phyloP scores from a whole-genome alignment of 2,888 invertebrate genomes.

The Coenonympha arcania region DNA sequence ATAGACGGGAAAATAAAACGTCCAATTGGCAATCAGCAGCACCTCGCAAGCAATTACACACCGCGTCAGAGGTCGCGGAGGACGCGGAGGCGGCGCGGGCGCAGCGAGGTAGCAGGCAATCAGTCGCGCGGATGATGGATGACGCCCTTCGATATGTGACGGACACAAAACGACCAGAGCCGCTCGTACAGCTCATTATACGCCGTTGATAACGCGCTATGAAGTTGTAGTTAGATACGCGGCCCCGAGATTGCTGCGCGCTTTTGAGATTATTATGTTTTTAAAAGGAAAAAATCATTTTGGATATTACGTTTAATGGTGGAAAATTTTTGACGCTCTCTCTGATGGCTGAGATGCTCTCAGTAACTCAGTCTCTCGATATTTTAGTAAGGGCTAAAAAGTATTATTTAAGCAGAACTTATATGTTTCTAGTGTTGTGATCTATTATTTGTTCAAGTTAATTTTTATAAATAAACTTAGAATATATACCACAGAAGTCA shows the following conservation, averaged over 20 bases:
- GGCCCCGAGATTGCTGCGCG: slow-evolving; percentile 52
- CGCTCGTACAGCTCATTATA: slow-evolving; percentile 64
- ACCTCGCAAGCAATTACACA: slow-evolving; percentile 57
- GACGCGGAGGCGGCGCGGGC: slow-evolving; percentile 56
- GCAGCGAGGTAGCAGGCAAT: slow-evolving; percentile 71
- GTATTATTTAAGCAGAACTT: too few species aligned
- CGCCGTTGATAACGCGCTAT: slow-evolving; percentile 66
- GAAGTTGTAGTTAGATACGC: slow-evolving; percentile 66
- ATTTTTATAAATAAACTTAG: too few species aligned
- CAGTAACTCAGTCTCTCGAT: too few species aligned
- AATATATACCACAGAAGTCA: too few species aligned
- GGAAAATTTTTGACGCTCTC: background rate
- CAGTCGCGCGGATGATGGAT: slow-evolving; percentile 70
- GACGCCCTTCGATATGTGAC: slow-evolving; percentile 60
- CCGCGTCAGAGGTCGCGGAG: slow-evolving; percentile 56
- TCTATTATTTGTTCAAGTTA: too few species aligned
- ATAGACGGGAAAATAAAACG: slow-evolving; percentile 40
- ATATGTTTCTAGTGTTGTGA: too few species aligned
- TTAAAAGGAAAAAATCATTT: slow-evolving; percentile 35
- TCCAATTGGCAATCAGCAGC: slow-evolving; percentile 44
- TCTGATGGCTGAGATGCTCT: background rate
- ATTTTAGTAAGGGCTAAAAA: too few species aligned
- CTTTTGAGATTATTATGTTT: slow-evolving; percentile 52
- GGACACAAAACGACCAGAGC: slow-evolving; percentile 62
- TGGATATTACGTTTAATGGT: background rate